A percentile compares a stretch with the other conserved stretches of the same genome.
phyloP scores from a whole-genome alignment of 2,113 vertebrate genomes.

The Bujurquina vittata region DNA sequence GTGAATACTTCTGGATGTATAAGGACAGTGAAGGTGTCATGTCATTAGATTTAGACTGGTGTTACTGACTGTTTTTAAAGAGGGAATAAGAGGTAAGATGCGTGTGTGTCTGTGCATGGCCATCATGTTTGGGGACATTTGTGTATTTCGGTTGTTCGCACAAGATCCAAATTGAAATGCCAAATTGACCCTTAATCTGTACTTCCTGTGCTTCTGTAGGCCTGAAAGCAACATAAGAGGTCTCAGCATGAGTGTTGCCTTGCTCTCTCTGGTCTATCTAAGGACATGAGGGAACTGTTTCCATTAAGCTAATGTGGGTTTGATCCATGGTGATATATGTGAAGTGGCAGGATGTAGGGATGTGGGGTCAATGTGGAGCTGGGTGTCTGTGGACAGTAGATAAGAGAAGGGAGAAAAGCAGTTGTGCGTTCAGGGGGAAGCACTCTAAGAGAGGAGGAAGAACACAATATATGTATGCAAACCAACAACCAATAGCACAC shows the following conservation, averaged over 20 bases:
- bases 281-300: conserved; percentile 61
- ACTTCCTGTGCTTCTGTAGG: conserved; percentile 59
- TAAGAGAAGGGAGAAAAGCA: conserved; percentile 44
- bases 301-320: conserved; percentile 69
- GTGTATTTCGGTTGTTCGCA: background rate
- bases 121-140: background rate
- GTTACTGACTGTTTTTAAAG: background rate
- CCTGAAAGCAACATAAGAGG: conserved; percentile 55
- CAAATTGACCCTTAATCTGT: conserved; percentile 64
- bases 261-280: conserved; percentile 39
- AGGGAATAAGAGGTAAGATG: background rate
- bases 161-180: conserved; percentile 51
- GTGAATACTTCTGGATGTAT: background rate
- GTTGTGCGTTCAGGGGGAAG: conserved; percentile 25
- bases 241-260: conserved; percentile 41
- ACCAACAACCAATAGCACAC: conserved; percentile 57
- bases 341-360: conserved; percentile 55
- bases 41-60: background rate
- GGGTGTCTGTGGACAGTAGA: conserved; percentile 59
- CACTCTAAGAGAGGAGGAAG: conserved; percentile 45
- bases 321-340: conserved; percentile 66
- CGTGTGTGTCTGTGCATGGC: background rate
- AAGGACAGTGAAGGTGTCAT: background rate
- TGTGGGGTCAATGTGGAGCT: conserved; percentile 57
- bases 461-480: conserved; percentile 54